These are phyloP conservation scores for Crossocerus cetratus DNA, from an alignment of 2,888 invertebrate species.

Conservation along the genomic window DNA sequence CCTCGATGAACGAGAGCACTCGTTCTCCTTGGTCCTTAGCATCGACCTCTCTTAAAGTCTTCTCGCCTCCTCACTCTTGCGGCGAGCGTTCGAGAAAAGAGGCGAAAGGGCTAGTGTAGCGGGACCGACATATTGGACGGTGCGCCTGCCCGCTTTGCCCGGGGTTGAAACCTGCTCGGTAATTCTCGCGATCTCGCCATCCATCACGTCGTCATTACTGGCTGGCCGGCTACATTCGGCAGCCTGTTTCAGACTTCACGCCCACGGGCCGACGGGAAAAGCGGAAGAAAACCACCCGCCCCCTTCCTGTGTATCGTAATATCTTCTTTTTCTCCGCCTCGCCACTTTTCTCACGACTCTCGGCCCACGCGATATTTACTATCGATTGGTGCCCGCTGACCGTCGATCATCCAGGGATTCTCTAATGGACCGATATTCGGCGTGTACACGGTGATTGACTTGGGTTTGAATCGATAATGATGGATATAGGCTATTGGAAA, in stretches of 20 bases:
- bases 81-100: too few species aligned
- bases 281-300: slow-evolving; percentile 34
- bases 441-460: too few species aligned
- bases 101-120: neutral
- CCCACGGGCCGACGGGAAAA: slow-evolving; percentile 20
- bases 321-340: slow-evolving; percentile 2
- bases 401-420: too few species aligned
- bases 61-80: neutral
- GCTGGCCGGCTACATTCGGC: slow-evolving; percentile 52
- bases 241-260: slow-evolving; percentile 59
- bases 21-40: slow-evolving; percentile 34
- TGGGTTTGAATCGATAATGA: too few species aligned
- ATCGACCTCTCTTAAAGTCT: slow-evolving; percentile 6
- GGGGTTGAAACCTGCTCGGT: slow-evolving; percentile 45
- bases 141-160: slow-evolving; percentile 22
- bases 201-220: slow-evolving; percentile 70
- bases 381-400: neutral
- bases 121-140: slow-evolving; percentile 58
- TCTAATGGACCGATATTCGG: too few species aligned
- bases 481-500: too few species aligned
- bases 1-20: slow-evolving; percentile 59
- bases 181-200: slow-evolving; percentile 59
- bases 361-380: slow-evolving; percentile 11
- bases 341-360: slow-evolving; percentile 16
- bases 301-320: too few species aligned